Conservation (phyloP, 1,140 invertebrate genomes). For the Drosophila littoralis region DNA sequence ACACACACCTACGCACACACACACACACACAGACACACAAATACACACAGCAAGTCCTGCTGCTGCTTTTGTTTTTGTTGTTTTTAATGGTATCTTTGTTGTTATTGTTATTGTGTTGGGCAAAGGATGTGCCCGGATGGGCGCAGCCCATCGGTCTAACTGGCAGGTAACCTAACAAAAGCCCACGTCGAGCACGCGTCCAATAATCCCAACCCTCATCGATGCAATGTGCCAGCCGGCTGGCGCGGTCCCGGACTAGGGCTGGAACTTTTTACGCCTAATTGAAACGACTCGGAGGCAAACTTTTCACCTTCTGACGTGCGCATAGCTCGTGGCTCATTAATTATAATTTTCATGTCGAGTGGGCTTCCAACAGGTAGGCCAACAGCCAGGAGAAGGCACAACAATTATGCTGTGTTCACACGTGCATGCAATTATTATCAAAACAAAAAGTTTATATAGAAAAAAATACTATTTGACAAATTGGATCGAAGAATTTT, state of each 20-base stretch:
- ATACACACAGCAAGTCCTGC: slow-evolving; percentile 38
- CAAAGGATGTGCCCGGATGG: slow-evolving; percentile 76
- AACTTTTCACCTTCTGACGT: slow-evolving; percentile 75
- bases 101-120: slow-evolving; percentile 49
- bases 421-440: neutral
- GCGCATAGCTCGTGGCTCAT: slow-evolving; percentile 68
- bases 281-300: slow-evolving; percentile 69
- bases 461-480: no score
- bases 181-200: slow-evolving; percentile 56
- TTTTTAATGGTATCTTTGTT: slow-evolving; percentile 54
- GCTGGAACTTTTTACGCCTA: slow-evolving; percentile 72
- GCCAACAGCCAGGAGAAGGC: neutral
- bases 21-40: slow-evolving; percentile 14
- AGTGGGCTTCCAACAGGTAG: slow-evolving; percentile 73
- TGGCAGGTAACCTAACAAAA: slow-evolving; percentile 45
- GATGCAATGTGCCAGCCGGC: slow-evolving; percentile 8
- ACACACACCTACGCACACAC: slow-evolving; percentile 2
- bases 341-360: slow-evolving; percentile 71
- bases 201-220: slow-evolving; percentile 60
- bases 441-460: no score
- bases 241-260: slow-evolving; percentile 15
- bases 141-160: slow-evolving; percentile 57
- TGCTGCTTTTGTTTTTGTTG: slow-evolving; percentile 42
- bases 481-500: no score
- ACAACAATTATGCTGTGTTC: neutral